phyloP scores from a whole-genome alignment of 2,888 invertebrate species.

The Trachelus troglodyta region DNA sequence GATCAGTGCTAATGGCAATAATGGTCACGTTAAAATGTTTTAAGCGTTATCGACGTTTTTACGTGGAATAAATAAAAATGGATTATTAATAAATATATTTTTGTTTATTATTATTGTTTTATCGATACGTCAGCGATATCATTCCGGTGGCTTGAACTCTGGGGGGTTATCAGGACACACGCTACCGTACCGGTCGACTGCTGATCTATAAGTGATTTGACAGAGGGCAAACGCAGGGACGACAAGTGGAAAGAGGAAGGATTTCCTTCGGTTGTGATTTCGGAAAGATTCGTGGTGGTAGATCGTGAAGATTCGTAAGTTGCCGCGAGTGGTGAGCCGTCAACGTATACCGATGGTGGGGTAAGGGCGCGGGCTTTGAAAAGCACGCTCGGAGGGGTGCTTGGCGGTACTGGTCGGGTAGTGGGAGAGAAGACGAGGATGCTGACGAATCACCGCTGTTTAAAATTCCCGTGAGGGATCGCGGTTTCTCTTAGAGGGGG shows the following conservation, averaged over 20 bases:
- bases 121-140: background rate
- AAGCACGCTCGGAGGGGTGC: constrained; percentile 23
- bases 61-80: background rate
- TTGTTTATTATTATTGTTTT: background rate
- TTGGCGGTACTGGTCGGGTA: constrained; percentile 7
- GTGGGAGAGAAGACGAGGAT: constrained; percentile 21
- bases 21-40: background rate
- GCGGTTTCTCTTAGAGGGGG: constrained; percentile 36
- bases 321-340: background rate
- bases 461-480: constrained; percentile 57
- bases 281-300: background rate
- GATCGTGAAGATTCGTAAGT: background rate
- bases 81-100: background rate
- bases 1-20: background rate
- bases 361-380: background rate
- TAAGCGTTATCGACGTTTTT: background rate
- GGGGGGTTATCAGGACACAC: background rate
- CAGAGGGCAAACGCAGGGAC: background rate
- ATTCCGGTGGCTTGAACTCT: background rate
- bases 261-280: background rate
- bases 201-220: background rate
- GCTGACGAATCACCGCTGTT: constrained; percentile 53
- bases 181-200: background rate
- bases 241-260: background rate
- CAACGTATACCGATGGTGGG: background rate